A percentile compares a stretch with the other conserved stretches of the same genome.
phyloP scores from a whole-genome alignment of 2,888 invertebrate genomes.

The Drosophila nr. fundita region DNA sequence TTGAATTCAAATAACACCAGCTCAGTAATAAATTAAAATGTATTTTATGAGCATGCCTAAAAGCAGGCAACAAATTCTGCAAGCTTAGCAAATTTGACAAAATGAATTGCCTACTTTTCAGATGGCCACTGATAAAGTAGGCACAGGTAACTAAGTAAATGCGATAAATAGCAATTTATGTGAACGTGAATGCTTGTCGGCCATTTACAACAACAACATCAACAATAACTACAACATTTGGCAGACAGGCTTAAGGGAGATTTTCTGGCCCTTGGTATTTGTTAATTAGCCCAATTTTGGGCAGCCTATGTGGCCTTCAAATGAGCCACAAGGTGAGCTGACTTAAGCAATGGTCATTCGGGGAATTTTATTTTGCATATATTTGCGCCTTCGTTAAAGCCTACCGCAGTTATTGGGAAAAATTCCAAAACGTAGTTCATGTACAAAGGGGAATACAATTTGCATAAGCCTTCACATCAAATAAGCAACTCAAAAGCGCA shows the following conservation, averaged over 20 bases:
- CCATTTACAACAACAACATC: neutral
- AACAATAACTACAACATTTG: constrained; percentile 17
- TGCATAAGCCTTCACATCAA: constrained; percentile 21
- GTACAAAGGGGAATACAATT: neutral
- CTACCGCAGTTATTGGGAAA: neutral
- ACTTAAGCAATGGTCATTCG: constrained; percentile 10
- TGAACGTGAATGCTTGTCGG: neutral
- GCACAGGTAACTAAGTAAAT: constrained; percentile 12
- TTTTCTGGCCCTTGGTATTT: constrained; percentile 61
- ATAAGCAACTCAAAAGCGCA: constrained; percentile 9
- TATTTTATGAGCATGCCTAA: neutral
- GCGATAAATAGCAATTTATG: constrained; percentile 20
- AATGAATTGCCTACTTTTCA: constrained; percentile 35
- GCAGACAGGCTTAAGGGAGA: constrained; percentile 26
- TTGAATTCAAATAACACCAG: neutral
- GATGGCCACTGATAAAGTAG: constrained; percentile 8
- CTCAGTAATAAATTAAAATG: neutral
- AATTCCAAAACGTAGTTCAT: constrained; percentile 3
- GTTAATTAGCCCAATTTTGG: constrained; percentile 64
- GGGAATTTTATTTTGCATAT: constrained; percentile 1
- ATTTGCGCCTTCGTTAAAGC: constrained; percentile 5
- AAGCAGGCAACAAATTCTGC: constrained; percentile 22
- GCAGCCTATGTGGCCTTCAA: constrained; percentile 26
- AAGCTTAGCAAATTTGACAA: neutral
- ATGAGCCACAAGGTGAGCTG: constrained; percentile 33